Evolutionary conservation across 2,888 invertebrate species (phyloP).

Genomic region (Tortrix viridana): DNA sequence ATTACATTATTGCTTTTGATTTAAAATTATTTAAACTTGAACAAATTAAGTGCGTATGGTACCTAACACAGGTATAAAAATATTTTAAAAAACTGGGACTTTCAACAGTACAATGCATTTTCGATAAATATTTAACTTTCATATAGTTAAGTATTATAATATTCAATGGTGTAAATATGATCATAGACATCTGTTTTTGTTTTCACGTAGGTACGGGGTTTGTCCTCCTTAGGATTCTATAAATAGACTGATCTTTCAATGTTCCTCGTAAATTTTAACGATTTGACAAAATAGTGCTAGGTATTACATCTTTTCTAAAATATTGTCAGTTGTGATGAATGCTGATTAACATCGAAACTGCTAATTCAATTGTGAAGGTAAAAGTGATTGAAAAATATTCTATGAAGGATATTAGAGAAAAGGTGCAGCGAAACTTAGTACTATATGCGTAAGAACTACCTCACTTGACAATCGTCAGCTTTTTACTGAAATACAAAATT

Average conservation of each 20-base stretch:
- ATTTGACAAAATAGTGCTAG: constrained; percentile 64
- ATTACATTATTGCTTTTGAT: constrained; percentile 34
- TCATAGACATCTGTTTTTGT: constrained; percentile 4
- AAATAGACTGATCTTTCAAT: constrained; percentile 18
- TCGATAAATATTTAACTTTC: constrained; percentile 34
- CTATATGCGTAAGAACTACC: constrained; percentile 21
- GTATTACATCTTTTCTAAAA: constrained; percentile 63
- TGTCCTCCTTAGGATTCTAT: constrained; percentile 17
- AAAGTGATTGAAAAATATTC: constrained; percentile 13
- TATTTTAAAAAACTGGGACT: constrained; percentile 33
- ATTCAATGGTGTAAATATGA: constrained; percentile 27
- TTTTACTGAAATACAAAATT: neutral
- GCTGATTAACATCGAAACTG: neutral
- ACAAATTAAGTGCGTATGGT: constrained; percentile 36
- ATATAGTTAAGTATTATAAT: constrained; percentile 27
- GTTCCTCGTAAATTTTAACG: constrained; percentile 45
- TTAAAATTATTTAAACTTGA: constrained; percentile 35
- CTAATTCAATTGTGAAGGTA: neutral
- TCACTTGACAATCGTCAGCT: neutral
- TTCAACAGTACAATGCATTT: constrained; percentile 32
- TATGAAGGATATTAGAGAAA: constrained; percentile 12
- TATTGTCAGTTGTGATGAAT: constrained; percentile 62
- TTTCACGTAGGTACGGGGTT: constrained; percentile 10
- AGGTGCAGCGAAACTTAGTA: constrained; percentile 10
- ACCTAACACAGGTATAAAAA: constrained; percentile 37